Conservation (phyloP, 2,797 vertebrate genomes). For the Setipinna tenuifilis region DNA sequence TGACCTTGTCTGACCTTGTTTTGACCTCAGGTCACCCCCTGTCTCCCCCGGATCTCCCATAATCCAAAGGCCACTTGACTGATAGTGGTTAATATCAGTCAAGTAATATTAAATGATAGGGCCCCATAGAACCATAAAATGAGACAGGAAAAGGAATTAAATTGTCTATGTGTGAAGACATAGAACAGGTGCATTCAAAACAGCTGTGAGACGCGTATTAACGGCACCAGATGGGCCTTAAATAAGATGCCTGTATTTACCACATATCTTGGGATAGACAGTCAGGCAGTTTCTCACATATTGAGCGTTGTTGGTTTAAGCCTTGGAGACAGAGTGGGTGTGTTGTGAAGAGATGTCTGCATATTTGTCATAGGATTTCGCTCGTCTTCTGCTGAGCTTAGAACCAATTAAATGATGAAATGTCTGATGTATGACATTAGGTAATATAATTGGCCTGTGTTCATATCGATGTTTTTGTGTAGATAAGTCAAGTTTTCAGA, state of each 20-base stretch:
- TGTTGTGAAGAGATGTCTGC: neutral
- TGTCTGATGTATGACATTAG: neutral
- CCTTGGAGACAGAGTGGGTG: neutral
- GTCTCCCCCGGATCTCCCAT: neutral
- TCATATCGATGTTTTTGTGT: neutral
- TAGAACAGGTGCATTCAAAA: neutral
- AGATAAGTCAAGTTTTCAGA: neutral
- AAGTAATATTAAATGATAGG: too few relatives aligned
- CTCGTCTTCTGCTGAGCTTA: neutral
- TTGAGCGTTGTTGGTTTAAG: neutral
- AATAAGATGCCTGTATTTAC: neutral
- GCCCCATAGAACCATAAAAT: neutral
- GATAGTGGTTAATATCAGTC: neutral
- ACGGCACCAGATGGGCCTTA: neutral
- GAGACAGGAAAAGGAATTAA: neutral
- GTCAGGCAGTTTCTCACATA: neutral
- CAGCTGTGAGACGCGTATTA: neutral
- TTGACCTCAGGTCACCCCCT: neutral
- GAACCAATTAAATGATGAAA: conserved; percentile 6
- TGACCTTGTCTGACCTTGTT: neutral
- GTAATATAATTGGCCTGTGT: neutral
- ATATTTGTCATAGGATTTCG: neutral
- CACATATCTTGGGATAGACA: neutral
- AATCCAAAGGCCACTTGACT: neutral
- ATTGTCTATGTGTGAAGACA: neutral